phyloP scores from a whole-genome alignment of 2,797 vertebrate genomes.

The Cyclopterus lumpus region DNA sequence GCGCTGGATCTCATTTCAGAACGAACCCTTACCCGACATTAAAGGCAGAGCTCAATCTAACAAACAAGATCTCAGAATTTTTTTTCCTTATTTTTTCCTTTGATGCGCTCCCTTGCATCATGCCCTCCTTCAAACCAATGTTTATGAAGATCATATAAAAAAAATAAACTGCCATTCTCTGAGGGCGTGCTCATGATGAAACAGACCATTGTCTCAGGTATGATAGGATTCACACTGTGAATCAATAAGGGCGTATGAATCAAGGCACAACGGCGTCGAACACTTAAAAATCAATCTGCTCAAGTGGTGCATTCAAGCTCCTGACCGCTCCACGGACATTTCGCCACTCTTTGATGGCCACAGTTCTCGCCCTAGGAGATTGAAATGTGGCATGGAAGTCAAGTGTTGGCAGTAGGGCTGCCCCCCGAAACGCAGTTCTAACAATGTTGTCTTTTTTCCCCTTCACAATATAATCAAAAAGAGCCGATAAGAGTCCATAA shows the following conservation, averaged over 20 bases:
- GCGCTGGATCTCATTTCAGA: constrained; percentile 37
- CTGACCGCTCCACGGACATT: background rate
- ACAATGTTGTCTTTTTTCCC: background rate
- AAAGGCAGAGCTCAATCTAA: constrained; percentile 43
- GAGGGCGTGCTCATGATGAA: constrained; percentile 38
- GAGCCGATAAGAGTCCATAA: background rate
- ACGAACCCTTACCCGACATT: constrained; percentile 26
- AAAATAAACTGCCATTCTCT: constrained; percentile 50
- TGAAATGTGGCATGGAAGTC: background rate
- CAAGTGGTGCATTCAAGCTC: constrained; percentile 32
- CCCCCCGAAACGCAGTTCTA: background rate
- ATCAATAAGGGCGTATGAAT: constrained; percentile 45
- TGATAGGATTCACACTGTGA: constrained; percentile 45
- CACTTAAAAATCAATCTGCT: constrained; percentile 7
- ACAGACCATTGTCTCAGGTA: constrained; percentile 55
- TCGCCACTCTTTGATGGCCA: background rate
- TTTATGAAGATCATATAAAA: constrained; percentile 48
- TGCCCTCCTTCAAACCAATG: constrained; percentile 42
- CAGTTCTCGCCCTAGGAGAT: background rate
- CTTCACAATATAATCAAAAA: background rate
- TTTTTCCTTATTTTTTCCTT: background rate
- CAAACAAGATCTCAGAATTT: constrained; percentile 30
- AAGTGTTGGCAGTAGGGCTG: background rate
- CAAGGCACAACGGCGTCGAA: constrained; percentile 17
- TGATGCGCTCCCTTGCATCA: constrained; percentile 49